Evolutionary conservation across 2,888 invertebrate species (phyloP).

Genomic region (Phyto melanocephala): DNA sequence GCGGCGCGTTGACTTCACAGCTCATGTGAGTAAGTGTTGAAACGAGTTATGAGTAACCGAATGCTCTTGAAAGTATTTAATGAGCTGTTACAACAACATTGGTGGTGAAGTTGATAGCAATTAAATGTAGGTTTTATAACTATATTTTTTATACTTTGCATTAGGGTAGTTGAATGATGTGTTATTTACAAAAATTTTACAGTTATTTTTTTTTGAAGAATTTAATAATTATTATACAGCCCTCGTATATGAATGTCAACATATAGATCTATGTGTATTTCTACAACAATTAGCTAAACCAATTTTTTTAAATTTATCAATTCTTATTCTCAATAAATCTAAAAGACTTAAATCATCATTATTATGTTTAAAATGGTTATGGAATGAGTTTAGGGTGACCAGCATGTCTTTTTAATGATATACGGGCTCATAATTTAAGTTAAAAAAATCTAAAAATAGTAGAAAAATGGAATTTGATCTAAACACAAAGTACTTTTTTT

Average conservation of each 20-base stretch:
- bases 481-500: no score
- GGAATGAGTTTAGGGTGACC: constrained; percentile 9
- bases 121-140: constrained; percentile 44
- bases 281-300: constrained; percentile 39
- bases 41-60: neutral
- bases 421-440: no score
- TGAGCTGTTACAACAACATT: constrained; percentile 19
- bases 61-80: neutral
- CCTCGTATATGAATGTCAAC: neutral
- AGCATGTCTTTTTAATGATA: neutral
- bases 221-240: neutral
- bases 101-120: constrained; percentile 43
- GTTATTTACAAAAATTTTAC: neutral
- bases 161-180: neutral
- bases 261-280: neutral
- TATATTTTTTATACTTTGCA: neutral
- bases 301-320: constrained; percentile 50
- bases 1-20: constrained; percentile 37
- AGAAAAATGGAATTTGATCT: no score
- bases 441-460: no score
- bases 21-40: neutral
- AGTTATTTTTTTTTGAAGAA: no score
- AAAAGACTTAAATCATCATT: constrained; percentile 61
- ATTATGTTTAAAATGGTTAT: constrained; percentile 11
- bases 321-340: constrained; percentile 56